Percentiles rank a stretch among this genome's conserved stretches.
Evolutionary conservation across 2,888 invertebrate genomes (phyloP).

Genomic region (Stramonita haemastoma): DNA sequence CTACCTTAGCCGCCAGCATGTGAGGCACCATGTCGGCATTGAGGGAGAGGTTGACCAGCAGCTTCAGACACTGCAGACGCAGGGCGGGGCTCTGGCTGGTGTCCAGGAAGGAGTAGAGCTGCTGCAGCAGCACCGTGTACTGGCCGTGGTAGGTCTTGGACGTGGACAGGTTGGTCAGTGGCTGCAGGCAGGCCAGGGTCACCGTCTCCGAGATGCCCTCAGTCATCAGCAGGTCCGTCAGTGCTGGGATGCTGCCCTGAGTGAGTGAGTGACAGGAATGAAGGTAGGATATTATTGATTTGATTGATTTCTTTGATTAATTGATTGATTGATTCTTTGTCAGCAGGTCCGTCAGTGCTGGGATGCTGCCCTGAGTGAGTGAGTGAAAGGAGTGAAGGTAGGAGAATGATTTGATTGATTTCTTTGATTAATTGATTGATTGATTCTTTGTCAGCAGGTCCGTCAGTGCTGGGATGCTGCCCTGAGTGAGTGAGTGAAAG

Average conservation of each 20-base stretch:
- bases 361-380: slow-evolving; percentile 78
- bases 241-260: slow-evolving; percentile 79
- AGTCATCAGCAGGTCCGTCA: slow-evolving; percentile 77
- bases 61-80: slow-evolving; percentile 80
- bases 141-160: slow-evolving; percentile 79
- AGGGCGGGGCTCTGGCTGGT: slow-evolving; percentile 72
- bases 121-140: slow-evolving; percentile 79
- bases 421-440: too few species aligned
- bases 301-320: too few species aligned
- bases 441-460: slow-evolving; percentile 77
- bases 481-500: slow-evolving; percentile 68
- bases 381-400: background rate
- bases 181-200: slow-evolving; percentile 79
- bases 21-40: slow-evolving; percentile 82
- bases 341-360: slow-evolving; percentile 78
- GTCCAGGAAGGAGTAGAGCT: slow-evolving; percentile 79
- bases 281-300: too few species aligned
- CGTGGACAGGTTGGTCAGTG: slow-evolving; percentile 80
- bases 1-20: slow-evolving; percentile 81
- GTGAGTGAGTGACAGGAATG: slow-evolving; percentile 45
- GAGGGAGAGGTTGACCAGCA: slow-evolving; percentile 82
- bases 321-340: too few species aligned
- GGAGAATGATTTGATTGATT: too few species aligned
- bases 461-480: slow-evolving; percentile 79
- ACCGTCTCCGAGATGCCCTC: slow-evolving; percentile 77